Conservation (phyloP, 2,113 vertebrate genomes). For the Varanus komodoensis region DNA sequence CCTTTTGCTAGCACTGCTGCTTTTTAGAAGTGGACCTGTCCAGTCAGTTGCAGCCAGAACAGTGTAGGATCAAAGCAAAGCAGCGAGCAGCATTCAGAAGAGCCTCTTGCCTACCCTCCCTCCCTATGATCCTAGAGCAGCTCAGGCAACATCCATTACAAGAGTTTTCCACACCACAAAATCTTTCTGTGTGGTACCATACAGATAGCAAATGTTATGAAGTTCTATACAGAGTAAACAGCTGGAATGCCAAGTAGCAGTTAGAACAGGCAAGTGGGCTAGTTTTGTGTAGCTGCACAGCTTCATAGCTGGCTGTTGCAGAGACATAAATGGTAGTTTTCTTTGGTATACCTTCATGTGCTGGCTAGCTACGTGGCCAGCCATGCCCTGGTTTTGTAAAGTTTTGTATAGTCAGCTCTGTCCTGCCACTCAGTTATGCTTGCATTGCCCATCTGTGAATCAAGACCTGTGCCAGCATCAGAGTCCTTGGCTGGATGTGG, state of each 20-base stretch:
- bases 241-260: not conserved
- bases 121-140: not conserved
- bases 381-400: not conserved
- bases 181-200: not conserved
- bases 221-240: not conserved
- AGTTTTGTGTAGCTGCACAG: not conserved
- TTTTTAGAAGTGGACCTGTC: not conserved
- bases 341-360: not conserved
- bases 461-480: not conserved
- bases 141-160: not conserved
- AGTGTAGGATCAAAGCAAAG: not conserved
- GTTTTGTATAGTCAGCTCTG: not conserved
- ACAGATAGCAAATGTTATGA: not conserved
- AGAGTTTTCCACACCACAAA: not conserved
- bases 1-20: no score
- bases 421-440: not conserved
- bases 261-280: not conserved
- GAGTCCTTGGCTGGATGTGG: not conserved
- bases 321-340: not conserved
- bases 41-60: not conserved
- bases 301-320: not conserved
- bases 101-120: not conserved
- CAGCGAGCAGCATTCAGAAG: not conserved
- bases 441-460: not conserved
- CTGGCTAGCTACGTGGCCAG: not conserved